A percentile compares a stretch with the other conserved stretches of the same genome.
phyloP scores from a whole-genome alignment of 2,888 invertebrate genomes.

The Andricus curvator region DNA sequence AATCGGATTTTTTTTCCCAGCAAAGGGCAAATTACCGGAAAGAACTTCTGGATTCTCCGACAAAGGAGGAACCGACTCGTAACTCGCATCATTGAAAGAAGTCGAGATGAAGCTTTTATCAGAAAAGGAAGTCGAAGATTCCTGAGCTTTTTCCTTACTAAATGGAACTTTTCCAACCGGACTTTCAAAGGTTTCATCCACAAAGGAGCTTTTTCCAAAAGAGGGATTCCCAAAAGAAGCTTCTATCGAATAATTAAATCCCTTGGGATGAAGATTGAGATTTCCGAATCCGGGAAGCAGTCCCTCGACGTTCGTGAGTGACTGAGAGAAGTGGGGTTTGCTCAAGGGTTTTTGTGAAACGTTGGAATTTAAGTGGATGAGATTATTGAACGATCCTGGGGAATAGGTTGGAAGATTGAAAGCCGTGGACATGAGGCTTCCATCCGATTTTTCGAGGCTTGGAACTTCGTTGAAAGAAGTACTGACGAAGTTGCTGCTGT shows the following conservation, averaged over 20 bases:
- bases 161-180: neutral
- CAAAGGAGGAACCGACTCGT: neutral
- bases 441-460: conserved; percentile 55
- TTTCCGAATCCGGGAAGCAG: conserved; percentile 48
- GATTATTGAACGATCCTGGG: conserved; percentile 44
- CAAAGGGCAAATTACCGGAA: neutral
- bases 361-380: neutral
- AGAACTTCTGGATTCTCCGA: neutral
- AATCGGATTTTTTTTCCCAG: neutral
- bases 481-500: conserved; percentile 65
- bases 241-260: neutral
- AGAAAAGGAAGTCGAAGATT: neutral
- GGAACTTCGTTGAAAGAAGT: conserved; percentile 66
- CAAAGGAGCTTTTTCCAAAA: neutral
- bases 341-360: neutral
- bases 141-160: neutral
- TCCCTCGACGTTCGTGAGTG: conserved; percentile 48
- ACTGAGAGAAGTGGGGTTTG: conserved; percentile 44
- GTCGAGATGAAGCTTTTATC: conserved; percentile 1
- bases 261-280: conserved; percentile 16
- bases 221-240: neutral
- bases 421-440: conserved; percentile 64
- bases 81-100: neutral
- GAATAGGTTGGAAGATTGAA: conserved; percentile 58
- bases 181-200: neutral